These are phyloP conservation scores for Mesorhabditis spiculigera DNA, from an alignment of 2,888 invertebrate genomes.

Conservation along the genomic window DNA sequence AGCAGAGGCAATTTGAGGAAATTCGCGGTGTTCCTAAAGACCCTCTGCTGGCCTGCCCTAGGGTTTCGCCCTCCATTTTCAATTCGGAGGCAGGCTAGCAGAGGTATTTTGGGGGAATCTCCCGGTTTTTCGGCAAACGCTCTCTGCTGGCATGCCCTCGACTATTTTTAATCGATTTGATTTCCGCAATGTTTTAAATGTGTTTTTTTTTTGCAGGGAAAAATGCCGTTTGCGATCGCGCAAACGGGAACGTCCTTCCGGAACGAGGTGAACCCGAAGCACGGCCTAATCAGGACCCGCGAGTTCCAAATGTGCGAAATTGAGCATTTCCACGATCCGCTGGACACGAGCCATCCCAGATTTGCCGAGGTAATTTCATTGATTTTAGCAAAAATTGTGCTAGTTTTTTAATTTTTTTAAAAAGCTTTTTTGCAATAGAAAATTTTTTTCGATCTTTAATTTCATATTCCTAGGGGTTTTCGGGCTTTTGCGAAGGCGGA, in stretches of 20 bases:
- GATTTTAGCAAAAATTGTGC: not conserved
- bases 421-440: not conserved
- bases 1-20: no score
- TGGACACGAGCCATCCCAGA: constrained; percentile 80
- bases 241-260: constrained; percentile 96
- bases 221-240: constrained; percentile 86
- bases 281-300: constrained; percentile 43
- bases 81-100: no score
- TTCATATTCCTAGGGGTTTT: no score
- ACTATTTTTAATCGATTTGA: no score
- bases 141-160: no score
- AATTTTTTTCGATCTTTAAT: no score
- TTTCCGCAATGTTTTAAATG: not conserved
- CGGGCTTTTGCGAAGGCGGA: no score
- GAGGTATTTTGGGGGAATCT: no score
- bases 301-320: constrained; percentile 97
- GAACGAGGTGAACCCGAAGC: constrained; percentile 94
- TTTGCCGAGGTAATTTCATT: constrained; percentile 70
- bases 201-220: constrained; percentile 18
- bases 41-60: no score
- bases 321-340: constrained; percentile 94
- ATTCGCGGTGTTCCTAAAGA: no score
- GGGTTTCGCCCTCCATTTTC: no score
- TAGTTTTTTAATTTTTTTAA: not conserved
- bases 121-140: no score